Evolutionary conservation across 2,113 vertebrate species (phyloP), one percentile per base, ranked within the genome.

Genomic region (Stigmatopora nigra): DNA sequence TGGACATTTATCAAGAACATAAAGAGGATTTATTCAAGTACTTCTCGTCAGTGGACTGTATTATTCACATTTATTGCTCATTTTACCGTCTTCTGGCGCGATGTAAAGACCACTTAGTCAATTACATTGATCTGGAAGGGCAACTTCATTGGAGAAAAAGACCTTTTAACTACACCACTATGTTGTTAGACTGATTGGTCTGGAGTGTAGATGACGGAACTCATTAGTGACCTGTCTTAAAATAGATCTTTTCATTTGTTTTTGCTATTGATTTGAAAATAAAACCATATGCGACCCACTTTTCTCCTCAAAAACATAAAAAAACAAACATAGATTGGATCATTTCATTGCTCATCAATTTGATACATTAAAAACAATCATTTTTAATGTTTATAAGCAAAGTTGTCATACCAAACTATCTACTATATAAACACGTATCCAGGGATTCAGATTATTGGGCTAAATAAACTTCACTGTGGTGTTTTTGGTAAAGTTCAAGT

Each of bases 81-180:
- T 60, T 60, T 44, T 41, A 41, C 35, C 13, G 58, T 60, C 36
- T 19, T 44, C 35, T 19, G 17, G 36, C 35, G 17, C 58, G 13
- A 36, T 7, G 35, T 12, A 19, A 13, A 19, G 36, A 44, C 58
- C 58, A 60, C 58, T 60, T 60, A 60, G 58, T 60, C 58, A 44
- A 60, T 60, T 60, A 60, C n/a, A 60, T 19, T 13, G 17, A 44
- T 41, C 58, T 60, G 58, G 16, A n/a, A 16, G 17, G 58, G 19
- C 10, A 35, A 19, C 17, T 3, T 60, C 58, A 19, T 19, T 60
- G 35, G 16, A 41, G 8, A 19, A 53, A 53, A 53, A 20, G n/a
- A n/a, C n/a, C 9, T n/a, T 59, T 22, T 25, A 2, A 25, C 12
- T 12, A 6, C 52, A 6, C 22, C 52, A 22, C 12, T 25, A 19